A percentile compares a stretch with the other conserved stretches of the same genome.
These are phyloP conservation scores for Pachymerium ferrugineum DNA, from an alignment of 2,888 invertebrate species.

Conservation along the genomic window DNA sequence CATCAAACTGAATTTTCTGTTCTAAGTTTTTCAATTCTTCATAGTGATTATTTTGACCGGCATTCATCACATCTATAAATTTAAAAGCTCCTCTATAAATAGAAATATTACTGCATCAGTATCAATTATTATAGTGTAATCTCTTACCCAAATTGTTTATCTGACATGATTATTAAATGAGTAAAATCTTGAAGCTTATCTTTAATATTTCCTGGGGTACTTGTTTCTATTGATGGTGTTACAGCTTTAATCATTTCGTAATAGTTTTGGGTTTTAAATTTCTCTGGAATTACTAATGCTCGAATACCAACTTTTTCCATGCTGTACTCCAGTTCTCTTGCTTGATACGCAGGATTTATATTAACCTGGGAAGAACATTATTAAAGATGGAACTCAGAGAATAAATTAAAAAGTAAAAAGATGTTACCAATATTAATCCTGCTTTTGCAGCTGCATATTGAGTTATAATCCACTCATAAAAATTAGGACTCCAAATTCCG, in stretches of 20 bases:
- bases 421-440: conserved; percentile 66
- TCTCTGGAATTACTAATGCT: conserved; percentile 60
- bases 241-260: conserved; percentile 58
- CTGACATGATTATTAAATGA: background rate
- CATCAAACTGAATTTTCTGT: conserved; percentile 59
- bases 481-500: conserved; percentile 74
- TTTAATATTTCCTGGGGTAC: conserved; percentile 28
- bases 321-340: conserved; percentile 64
- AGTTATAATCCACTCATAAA: conserved; percentile 66
- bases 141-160: background rate
- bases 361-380: too few relatives aligned
- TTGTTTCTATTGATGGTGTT: conserved; percentile 54
- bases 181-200: background rate
- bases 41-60: background rate
- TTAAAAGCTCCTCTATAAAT: background rate
- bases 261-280: conserved; percentile 61
- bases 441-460: conserved; percentile 65
- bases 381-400: too few relatives aligned
- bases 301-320: conserved; percentile 64
- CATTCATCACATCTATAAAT: background rate
- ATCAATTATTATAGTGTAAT: background rate
- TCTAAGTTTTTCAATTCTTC: conserved; percentile 37
- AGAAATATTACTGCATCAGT: background rate
- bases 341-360: conserved; percentile 68
- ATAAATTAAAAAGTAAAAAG: too few relatives aligned